Conservation (phyloP, 2,797 vertebrate species). For the Serranus cabrilla region DNA sequence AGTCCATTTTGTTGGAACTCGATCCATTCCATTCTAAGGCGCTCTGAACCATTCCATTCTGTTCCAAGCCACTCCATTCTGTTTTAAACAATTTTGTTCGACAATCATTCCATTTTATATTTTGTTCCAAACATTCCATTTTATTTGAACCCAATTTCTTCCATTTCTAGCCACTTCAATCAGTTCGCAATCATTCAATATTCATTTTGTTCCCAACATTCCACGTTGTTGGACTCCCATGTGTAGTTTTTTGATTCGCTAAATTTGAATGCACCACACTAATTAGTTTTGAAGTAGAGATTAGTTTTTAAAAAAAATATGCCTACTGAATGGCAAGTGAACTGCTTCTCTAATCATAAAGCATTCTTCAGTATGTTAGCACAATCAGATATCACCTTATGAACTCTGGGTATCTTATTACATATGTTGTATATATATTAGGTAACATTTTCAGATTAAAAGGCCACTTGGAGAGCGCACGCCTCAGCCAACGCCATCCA, state of each 20-base stretch:
- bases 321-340: background rate
- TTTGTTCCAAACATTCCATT: no score
- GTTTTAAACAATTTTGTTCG: background rate
- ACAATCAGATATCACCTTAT: background rate
- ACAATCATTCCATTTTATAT: no score
- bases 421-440: no score
- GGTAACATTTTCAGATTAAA: no score
- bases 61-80: conserved; percentile 4
- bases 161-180: background rate
- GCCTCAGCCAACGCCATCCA: no score
- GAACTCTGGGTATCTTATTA: no score
- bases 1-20: no score
- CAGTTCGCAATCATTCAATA: conserved; percentile 11
- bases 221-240: background rate
- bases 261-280: background rate
- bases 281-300: background rate
- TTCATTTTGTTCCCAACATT: background rate
- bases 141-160: no score
- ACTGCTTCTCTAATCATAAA: background rate
- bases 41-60: background rate
- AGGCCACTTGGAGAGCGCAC: no score
- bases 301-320: background rate
- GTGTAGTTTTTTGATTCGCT: background rate
- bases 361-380: background rate
- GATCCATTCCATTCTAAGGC: background rate